A percentile compares a stretch with the other conserved stretches of the same genome.
phyloP scores from a whole-genome alignment of 1,140 invertebrate species.

The Babylonia areolata region DNA sequence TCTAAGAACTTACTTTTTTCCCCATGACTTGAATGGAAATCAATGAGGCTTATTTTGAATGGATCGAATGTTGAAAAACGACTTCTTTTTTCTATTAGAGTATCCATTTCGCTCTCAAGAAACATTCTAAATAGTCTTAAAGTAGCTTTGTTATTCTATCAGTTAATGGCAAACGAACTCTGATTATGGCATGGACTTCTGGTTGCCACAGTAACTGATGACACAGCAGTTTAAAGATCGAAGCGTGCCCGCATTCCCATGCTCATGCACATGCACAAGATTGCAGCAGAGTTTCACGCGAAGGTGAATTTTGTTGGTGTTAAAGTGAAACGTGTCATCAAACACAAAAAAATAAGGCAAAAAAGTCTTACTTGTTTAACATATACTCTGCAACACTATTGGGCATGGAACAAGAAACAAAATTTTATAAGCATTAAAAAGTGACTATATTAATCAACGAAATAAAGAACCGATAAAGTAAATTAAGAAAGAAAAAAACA shows the following conservation, averaged over 20 bases:
- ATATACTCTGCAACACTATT: slow-evolving; percentile 45
- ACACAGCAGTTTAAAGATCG: slow-evolving; percentile 11
- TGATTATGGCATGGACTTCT: slow-evolving; percentile 11
- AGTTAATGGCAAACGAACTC: no score
- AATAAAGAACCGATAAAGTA: neutral
- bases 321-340: slow-evolving; percentile 37
- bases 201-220: slow-evolving; percentile 33
- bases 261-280: slow-evolving; percentile 41
- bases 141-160: no score
- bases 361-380: slow-evolving; percentile 46
- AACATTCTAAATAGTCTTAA: no score
- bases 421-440: slow-evolving; percentile 34
- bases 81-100: no score
- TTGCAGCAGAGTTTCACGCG: slow-evolving; percentile 26
- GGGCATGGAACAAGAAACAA: slow-evolving; percentile 40
- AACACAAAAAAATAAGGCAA: slow-evolving; percentile 43
- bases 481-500: neutral
- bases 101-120: no score
- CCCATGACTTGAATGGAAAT: no score
- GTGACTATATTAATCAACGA: neutral
- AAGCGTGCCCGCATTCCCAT: slow-evolving; percentile 34
- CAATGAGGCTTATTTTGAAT: no score
- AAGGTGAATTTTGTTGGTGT: slow-evolving; percentile 24
- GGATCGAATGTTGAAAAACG: no score
- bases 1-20: no score